Evolutionary conservation across 2,797 vertebrate species (phyloP).

Genomic region (Chanos chanos): DNA sequence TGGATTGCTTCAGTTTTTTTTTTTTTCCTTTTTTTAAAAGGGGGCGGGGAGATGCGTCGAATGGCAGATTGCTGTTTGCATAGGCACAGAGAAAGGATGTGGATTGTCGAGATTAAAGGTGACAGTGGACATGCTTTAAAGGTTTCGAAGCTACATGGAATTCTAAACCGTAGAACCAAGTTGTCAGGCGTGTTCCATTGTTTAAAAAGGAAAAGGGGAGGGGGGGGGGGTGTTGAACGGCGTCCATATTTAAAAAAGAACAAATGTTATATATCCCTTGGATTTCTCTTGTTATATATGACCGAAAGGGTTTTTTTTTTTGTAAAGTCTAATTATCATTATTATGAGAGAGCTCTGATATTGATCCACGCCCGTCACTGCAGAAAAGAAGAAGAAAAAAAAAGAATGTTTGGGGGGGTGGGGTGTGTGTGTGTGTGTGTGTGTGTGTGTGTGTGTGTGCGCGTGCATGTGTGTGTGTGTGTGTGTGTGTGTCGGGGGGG

Average conservation of each 20-base stretch:
- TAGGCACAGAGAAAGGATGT: constrained; percentile 23
- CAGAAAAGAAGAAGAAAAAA: constrained; percentile 58
- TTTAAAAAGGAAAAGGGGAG: constrained; percentile 22
- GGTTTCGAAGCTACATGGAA: neutral
- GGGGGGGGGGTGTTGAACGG: no score
- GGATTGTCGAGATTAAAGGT: constrained; percentile 24
- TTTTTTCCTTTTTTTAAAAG: no score
- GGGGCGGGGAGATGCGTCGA: no score
- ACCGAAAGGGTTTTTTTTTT: constrained; percentile 42
- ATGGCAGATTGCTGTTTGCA: constrained; percentile 36
- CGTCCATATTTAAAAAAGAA: constrained; percentile 7
- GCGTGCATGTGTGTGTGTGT: no score
- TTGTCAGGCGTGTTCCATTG: constrained; percentile 22
- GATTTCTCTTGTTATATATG: constrained; percentile 24
- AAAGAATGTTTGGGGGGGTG: constrained; percentile 73
- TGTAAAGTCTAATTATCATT: constrained; percentile 52
- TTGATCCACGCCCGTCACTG: constrained; percentile 81
- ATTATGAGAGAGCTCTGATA: constrained; percentile 67
- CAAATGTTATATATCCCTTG: neutral
- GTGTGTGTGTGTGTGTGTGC: no score
- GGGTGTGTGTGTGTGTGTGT: no score
- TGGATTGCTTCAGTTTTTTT: constrained; percentile 32
- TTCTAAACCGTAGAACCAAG: neutral
- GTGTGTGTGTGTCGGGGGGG: no score
- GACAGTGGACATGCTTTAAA: constrained; percentile 27